These are phyloP conservation scores for Hylaeus volcanicus DNA, from an alignment of 1,140 invertebrate species.

Conservation along the genomic window DNA sequence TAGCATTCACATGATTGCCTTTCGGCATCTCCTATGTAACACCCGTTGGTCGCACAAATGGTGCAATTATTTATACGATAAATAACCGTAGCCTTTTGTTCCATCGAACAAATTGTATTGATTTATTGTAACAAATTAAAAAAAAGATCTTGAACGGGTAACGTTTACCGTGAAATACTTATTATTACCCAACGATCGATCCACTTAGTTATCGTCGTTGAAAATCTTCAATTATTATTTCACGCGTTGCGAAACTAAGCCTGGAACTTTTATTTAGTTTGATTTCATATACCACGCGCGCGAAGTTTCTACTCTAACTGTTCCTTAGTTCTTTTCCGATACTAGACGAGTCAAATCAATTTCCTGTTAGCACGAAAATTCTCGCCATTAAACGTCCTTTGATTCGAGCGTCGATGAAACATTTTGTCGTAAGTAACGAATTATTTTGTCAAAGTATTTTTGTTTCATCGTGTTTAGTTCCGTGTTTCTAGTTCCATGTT, in stretches of 20 bases:
- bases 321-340: neutral
- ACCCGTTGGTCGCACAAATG: slow-evolving; percentile 47
- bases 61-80: slow-evolving; percentile 53
- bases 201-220: neutral
- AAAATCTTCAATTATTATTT: slow-evolving; percentile 1
- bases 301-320: neutral
- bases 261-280: neutral
- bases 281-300: neutral
- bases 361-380: neutral
- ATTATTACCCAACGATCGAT: slow-evolving; percentile 10
- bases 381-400: neutral
- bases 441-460: neutral
- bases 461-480: slow-evolving; percentile 16
- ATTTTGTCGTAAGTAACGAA: neutral
- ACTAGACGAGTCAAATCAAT: neutral
- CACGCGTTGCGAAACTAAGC: neutral
- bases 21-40: slow-evolving; percentile 42
- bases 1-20: slow-evolving; percentile 47
- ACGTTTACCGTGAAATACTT: neutral
- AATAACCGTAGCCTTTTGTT: slow-evolving; percentile 49
- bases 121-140: slow-evolving; percentile 44
- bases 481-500: slow-evolving; percentile 6
- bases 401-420: neutral
- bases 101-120: slow-evolving; percentile 51
- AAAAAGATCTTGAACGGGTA: slow-evolving; percentile 33